These are phyloP conservation scores for Nomada fucata DNA, from an alignment of 2,888 invertebrate genomes.

Conservation along the genomic window DNA sequence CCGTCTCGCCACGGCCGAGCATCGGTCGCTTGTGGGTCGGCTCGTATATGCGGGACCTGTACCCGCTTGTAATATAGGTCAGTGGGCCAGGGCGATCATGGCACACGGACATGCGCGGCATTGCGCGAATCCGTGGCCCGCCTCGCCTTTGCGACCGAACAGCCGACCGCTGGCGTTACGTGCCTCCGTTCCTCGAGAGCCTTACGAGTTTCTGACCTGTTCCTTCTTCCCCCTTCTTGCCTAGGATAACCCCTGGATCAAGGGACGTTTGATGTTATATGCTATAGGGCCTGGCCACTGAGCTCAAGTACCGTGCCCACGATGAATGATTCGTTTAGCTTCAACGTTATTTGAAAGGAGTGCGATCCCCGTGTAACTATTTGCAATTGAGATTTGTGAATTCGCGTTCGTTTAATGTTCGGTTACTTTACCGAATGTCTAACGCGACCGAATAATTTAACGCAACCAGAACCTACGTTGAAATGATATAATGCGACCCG, in stretches of 20 bases:
- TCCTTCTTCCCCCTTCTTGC: background rate
- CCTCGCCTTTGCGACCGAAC: conserved; percentile 20
- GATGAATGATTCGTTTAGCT: no score
- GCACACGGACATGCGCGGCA: conserved; percentile 82
- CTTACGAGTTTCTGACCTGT: background rate
- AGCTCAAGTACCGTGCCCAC: no score
- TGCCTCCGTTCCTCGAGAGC: background rate
- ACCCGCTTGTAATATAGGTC: conserved; percentile 83
- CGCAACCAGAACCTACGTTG: no score
- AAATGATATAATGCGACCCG: no score
- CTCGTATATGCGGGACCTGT: conserved; percentile 82
- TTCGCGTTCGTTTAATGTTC: no score
- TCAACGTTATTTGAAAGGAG: no score
- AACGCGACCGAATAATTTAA: no score
- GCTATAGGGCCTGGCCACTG: no score
- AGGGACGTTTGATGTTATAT: no score
- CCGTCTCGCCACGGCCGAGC: conserved; percentile 71
- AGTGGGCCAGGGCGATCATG: conserved; percentile 84
- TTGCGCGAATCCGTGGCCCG: conserved; percentile 75
- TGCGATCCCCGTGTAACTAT: no score
- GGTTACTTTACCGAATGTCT: no score
- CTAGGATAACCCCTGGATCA: background rate
- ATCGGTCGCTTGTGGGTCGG: conserved; percentile 73
- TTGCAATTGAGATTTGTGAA: no score
- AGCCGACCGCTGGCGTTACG: conserved; percentile 27